Conservation (phyloP, 2,888 invertebrate genomes). For the Sisyra nigra region DNA sequence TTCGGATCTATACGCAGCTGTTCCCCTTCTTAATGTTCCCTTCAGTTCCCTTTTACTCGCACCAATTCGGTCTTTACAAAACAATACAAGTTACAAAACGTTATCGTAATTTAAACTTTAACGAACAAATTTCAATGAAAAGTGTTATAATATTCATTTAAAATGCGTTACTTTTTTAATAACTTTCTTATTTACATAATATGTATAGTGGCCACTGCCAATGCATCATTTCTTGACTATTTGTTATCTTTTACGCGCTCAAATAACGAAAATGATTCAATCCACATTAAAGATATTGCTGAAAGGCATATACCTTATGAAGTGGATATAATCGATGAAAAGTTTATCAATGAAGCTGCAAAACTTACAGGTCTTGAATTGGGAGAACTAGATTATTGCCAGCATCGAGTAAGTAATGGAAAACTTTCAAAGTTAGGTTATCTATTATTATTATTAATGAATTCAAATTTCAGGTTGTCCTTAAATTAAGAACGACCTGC, state of each 20-base stretch:
- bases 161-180: too few relatives aligned
- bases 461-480: conserved; percentile 32
- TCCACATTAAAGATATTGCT: conserved; percentile 15
- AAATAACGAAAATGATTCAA: conserved; percentile 10
- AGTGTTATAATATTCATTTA: too few relatives aligned
- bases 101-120: too few relatives aligned
- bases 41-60: too few relatives aligned
- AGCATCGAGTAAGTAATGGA: conserved; percentile 32
- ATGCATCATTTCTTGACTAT: conserved; percentile 5
- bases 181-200: too few relatives aligned
- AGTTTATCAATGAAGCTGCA: conserved; percentile 42
- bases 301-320: conserved; percentile 31
- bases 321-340: conserved; percentile 37
- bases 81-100: too few relatives aligned
- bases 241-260: conserved; percentile 1
- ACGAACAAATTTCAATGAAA: too few relatives aligned
- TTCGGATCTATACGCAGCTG: too few relatives aligned
- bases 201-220: too few relatives aligned
- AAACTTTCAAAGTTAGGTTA: conserved; percentile 3
- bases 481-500: conserved; percentile 40
- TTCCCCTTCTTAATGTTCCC: too few relatives aligned
- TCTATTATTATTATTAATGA: not conserved
- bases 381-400: conserved; percentile 42
- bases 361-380: conserved; percentile 36
- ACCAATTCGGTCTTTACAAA: too few relatives aligned